Conservation (phyloP, 2,113 vertebrate genomes). For the Globicephala melas region DNA sequence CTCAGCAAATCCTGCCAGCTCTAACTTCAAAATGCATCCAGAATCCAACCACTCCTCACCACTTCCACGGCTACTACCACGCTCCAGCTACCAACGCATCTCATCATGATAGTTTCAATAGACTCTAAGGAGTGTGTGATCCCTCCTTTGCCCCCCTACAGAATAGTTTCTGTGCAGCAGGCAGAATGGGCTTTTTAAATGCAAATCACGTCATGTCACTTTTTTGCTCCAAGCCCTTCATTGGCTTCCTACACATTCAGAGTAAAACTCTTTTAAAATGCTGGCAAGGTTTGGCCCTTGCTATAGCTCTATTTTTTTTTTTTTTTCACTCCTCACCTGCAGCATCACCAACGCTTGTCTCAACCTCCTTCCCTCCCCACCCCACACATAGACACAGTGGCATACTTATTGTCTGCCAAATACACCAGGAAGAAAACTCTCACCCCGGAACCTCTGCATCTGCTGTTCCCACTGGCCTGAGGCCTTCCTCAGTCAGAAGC, state of each 20-base stretch:
- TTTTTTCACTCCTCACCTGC: neutral
- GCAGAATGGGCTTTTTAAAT: constrained; percentile 39
- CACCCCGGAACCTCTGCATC: neutral
- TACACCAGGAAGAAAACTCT: neutral
- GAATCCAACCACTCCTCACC: neutral
- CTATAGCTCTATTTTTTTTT: neutral
- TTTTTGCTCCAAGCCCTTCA: constrained; percentile 40
- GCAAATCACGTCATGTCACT: constrained; percentile 26
- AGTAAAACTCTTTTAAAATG: constrained; percentile 32
- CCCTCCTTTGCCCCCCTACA: neutral
- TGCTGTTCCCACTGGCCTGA: neutral
- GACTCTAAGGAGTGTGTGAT: neutral
- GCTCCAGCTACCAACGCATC: neutral
- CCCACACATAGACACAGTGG: accelerated
- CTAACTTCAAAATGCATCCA: neutral
- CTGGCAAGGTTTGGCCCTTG: neutral
- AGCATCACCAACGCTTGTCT: neutral
- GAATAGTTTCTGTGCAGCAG: neutral
- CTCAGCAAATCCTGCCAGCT: neutral
- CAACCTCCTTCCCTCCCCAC: neutral
- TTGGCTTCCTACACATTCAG: constrained; percentile 27
- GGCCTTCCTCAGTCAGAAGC: neutral
- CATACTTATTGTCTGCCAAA: neutral
- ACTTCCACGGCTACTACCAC: neutral
- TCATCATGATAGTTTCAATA: neutral